Evolutionary conservation across 2,888 invertebrate species (phyloP), one percentile per base, ranked within the genome.

Genomic region (Scrobipalpa costella): DNA sequence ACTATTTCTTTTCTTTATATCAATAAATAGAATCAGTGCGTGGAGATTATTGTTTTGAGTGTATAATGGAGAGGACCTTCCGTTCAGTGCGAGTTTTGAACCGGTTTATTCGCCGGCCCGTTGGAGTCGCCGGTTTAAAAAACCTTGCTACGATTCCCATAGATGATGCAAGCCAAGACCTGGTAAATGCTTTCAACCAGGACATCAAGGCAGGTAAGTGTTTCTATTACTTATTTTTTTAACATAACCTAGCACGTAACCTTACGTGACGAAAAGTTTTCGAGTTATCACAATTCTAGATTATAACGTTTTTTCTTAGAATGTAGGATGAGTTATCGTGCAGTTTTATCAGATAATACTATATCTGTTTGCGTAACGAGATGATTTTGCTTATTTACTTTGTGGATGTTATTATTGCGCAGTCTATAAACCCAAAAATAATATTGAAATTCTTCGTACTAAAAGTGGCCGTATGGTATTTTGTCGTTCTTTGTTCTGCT

Each of bases 41-140:
- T 52, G 11, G 21, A 17, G 19, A 50, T 21, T 19, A 11, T 7
- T 17, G 21, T 50, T 21, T n/a, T 15, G 44, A 50, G 33, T 33
- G 11, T 27, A 57, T 33, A 64, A 90, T 90, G 88, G 87, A 84
- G 72, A 64, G 82, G 34, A 76, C 80, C 63, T 69, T 81, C 66
- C 86, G 86, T 33, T 73, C 81, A 13, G 44, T 80, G n/a, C 77
- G 81, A 36, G 66, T 81, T 64, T 70, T 86, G 34, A 83, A 72
- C 86, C 89, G 90, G 85, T 81, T 85, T 81, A 73, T 87, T 55
- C 78, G 83, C 17, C 84, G 78, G 74, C 81, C 86, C 1, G 62
- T 76, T 40, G 72, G 78, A 61, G 65, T 83, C 65, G 69, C 76
- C 34, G 74, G 79, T 19, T 79, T 73, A 63, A 84, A 83, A 71